Evolutionary conservation across 2,797 vertebrate genomes (phyloP), one percentile per base, ranked within the genome.

Genomic region (Leptodactylus fallax): DNA sequence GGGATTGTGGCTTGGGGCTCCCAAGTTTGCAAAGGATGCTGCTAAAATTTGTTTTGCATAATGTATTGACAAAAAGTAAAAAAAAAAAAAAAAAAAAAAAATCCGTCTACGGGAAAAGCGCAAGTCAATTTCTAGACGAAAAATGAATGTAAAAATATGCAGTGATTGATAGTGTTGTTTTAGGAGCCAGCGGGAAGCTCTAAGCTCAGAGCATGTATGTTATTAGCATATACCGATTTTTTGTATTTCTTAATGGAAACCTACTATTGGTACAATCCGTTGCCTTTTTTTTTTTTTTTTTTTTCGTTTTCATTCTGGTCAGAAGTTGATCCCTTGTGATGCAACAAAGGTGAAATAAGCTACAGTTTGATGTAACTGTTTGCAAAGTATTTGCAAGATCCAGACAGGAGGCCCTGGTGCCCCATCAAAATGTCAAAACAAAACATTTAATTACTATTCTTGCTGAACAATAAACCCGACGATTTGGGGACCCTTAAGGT

Each of bases 391-490:
- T 87, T 53, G 85, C 72, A 89, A 87, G 88, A 79, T 71, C 10
- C 80, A 83, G 80, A 89, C 82, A 81, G 65, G 72, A 58, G 88
- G 60, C 85, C 72, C 49, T 49, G 74, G 69, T 53, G 85, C 49
- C 56, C 79, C 84, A 86, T 89, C 71, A 89, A 89, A 89, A 77
- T 83, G 85, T 89, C 88, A 89, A 86, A 79, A 87, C 85, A 89
- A 86, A 89, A 83, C 61, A 83, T 89, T 86, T 89, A 89, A 89
- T 89, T 89, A 83, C 88, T 89, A 89, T 79, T 83, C 88, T 63
- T 89, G 88, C 85, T 86, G 60, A 89, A 87, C 88, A 89, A 89
- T 86, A 86, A 83, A 87, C 74, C 53, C 61, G 74, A 45, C 45
- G 85, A 86, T 89, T 76, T 86, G 88, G 80, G 80, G 80, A 72